These are phyloP conservation scores for Gasterosteus nipponicus DNA, from an alignment of 2,113 vertebrate genomes.

Conservation along the genomic window DNA sequence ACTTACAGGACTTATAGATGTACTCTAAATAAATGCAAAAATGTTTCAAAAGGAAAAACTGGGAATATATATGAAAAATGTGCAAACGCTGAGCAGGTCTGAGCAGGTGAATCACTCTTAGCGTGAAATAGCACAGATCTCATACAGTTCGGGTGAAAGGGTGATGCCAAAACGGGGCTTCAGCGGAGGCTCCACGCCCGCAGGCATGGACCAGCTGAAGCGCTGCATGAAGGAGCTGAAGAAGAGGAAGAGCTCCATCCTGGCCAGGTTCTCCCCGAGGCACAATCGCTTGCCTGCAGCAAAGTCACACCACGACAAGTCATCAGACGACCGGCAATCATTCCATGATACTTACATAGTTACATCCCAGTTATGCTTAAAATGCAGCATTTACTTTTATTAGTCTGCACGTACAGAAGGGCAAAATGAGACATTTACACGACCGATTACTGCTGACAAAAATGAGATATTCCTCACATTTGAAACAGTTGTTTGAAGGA, in stretches of 20 bases:
- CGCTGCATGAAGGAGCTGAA: conserved; percentile 79
- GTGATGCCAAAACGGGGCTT: accelerated
- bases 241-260: conserved; percentile 84
- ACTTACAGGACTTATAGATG: background rate
- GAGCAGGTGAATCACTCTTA: background rate
- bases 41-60: background rate
- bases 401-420: background rate
- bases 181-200: conserved; percentile 30
- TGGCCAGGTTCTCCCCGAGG: conserved; percentile 81
- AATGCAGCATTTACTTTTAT: too few species aligned
- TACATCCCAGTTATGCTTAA: too few species aligned
- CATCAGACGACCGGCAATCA: background rate
- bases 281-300: conserved; percentile 80
- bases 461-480: background rate
- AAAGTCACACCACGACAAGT: background rate
- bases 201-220: conserved; percentile 63
- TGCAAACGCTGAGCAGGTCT: background rate
- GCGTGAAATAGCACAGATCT: background rate
- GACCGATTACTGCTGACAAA: background rate
- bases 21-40: background rate
- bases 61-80: background rate
- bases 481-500: background rate
- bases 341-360: background rate
- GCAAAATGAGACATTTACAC: background rate
- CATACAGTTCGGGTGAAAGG: background rate